phyloP scores from a whole-genome alignment of 2,113 vertebrate genomes.

The Sitta europaea region DNA sequence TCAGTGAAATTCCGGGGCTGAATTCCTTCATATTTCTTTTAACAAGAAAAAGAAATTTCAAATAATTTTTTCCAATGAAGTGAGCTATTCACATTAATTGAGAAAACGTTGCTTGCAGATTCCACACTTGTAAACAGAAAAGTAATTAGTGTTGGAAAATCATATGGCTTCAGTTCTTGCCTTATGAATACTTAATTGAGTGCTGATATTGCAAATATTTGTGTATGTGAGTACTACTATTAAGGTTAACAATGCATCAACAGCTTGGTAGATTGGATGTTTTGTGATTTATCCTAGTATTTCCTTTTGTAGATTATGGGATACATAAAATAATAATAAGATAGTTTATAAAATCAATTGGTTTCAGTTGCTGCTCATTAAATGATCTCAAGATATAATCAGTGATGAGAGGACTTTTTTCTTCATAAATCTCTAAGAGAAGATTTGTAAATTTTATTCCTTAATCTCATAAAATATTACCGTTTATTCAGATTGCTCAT shows the following conservation, averaged over 20 bases:
- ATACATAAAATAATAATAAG: background rate
- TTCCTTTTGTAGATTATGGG: background rate
- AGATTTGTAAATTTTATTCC: background rate
- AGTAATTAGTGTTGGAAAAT: slow-evolving; percentile 38
- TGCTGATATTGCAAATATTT: slow-evolving; percentile 4
- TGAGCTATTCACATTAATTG: background rate
- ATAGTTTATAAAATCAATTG: background rate
- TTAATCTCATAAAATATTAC: background rate
- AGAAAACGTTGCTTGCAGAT: background rate
- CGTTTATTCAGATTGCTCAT: background rate
- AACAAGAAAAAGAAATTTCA: background rate
- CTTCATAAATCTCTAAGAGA: background rate
- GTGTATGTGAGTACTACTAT: background rate
- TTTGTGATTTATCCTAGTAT: background rate
- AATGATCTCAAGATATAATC: background rate
- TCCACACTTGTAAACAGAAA: background rate
- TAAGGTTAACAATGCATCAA: background rate
- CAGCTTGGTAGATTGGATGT: background rate
- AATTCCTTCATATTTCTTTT: slow-evolving; percentile 14
- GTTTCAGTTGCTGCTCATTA: background rate
- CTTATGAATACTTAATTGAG: background rate
- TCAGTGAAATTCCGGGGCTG: background rate
- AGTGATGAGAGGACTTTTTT: background rate
- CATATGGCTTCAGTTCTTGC: background rate
- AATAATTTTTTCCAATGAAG: background rate